Evolutionary conservation across 2,797 vertebrate genomes (phyloP).

Genomic region (Helostoma temminkii): DNA sequence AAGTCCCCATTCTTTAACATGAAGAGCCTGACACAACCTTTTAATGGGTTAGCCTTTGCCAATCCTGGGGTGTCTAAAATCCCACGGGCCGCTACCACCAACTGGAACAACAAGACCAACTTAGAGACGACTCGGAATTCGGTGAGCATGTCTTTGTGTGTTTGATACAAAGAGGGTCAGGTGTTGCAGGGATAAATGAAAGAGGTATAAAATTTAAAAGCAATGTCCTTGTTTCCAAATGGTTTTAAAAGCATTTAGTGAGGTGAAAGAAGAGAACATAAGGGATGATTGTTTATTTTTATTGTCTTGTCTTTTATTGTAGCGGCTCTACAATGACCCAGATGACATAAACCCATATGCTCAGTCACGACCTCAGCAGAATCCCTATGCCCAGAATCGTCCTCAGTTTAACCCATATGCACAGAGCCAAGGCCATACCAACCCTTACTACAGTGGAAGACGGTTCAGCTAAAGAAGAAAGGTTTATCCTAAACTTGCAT

Average conservation of each 20-base stretch:
- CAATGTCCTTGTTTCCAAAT: not conserved
- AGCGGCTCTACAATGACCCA: constrained; percentile 30
- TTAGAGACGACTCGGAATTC: constrained; percentile 68
- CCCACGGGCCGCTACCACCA: constrained; percentile 62
- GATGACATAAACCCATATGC: constrained; percentile 14
- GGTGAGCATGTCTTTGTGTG: constrained; percentile 40
- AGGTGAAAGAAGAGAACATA: not conserved
- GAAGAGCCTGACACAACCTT: not conserved
- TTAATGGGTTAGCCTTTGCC: not conserved
- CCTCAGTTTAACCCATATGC: constrained; percentile 35
- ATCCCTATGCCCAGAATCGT: constrained; percentile 32
- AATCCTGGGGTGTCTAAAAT: constrained; percentile 49
- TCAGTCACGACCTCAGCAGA: constrained; percentile 22
- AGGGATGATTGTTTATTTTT: not conserved
- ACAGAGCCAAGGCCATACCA: constrained; percentile 49
- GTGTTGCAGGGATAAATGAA: not conserved
- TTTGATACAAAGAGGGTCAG: no score
- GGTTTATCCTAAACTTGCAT: constrained; percentile 8
- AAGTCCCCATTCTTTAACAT: constrained; percentile 15
- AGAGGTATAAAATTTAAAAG: not conserved
- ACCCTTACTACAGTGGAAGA: constrained; percentile 53
- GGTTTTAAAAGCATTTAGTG: not conserved
- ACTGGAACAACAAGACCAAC: constrained; percentile 50
- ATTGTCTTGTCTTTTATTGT: constrained; percentile 34
- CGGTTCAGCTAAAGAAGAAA: constrained; percentile 17